Base-by-base conservation (phyloP, 2,113 vertebrate species). In the Hippotragus niger region DNA sequence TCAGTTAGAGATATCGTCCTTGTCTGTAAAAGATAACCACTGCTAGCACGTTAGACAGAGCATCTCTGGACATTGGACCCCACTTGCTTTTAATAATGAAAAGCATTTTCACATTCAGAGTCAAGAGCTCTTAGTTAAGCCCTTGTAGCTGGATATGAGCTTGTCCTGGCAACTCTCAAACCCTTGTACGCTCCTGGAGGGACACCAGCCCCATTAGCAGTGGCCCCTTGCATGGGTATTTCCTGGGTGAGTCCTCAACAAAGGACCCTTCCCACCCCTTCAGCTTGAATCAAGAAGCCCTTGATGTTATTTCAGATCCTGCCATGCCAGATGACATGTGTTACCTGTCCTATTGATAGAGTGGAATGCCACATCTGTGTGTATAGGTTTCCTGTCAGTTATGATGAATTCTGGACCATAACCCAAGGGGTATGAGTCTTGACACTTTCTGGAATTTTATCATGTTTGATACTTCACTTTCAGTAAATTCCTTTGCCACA, bases 381-480 rank as follows among this genome's bases (percentile, higher is more conserved):
- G 91, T 97, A 97, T 98, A 83, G 95, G 94, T 98, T 98, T 95
- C 96, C 96, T 97, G 95, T 98, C 98, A 97, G 87, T 95, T 95
- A 91, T 12, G 62, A 97, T 80, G 96, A 93, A 13, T 86, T 81
- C 6, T 7, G 91, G 71, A 60, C 36, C 33, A 50, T 91, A 94
- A 81, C 97, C 78, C 52, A 52, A 43, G 94, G 90, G 93, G 93
- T 94, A 93, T 92, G 91, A 98, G 97, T 97, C 94, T 96, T n/a
- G 21, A 29, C 21, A 19, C 45, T 71, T 93, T 62, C 78, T 78
- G 27, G 58, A 74, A 55, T 78, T 97, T 55, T 31, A n/a, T 92
- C 85, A 47, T 29, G 16, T 2, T 6, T 85, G 91, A 71, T 96
- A 88, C 87, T 94, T 98, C 76, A 14, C 33, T 71, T 92, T 90